These are phyloP conservation scores for Portevinia maculata DNA, from an alignment of 2,888 invertebrate genomes.

Conservation along the genomic window DNA sequence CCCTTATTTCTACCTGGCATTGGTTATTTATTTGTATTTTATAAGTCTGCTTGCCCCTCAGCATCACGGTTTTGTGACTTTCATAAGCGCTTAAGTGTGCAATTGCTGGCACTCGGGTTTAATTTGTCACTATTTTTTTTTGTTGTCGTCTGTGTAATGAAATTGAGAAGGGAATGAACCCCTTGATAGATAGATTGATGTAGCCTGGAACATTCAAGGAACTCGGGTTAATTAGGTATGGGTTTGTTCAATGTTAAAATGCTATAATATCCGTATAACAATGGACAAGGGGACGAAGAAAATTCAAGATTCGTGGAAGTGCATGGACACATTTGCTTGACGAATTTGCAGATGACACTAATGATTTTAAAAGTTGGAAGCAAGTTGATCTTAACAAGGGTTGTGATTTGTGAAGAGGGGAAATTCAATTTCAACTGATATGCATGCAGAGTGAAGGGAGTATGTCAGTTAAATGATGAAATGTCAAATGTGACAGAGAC, in stretches of 20 bases:
- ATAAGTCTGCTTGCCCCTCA: neutral
- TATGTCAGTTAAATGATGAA: neutral
- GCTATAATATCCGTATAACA: slow-evolving; percentile 37
- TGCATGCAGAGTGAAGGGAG: neutral
- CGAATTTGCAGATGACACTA: slow-evolving; percentile 42
- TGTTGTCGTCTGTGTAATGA: neutral
- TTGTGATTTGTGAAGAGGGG: too few relatives aligned
- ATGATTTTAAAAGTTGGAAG: slow-evolving; percentile 24
- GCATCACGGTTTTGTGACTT: slow-evolving; percentile 16
- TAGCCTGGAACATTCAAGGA: slow-evolving; percentile 30
- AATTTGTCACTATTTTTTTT: slow-evolving; percentile 56
- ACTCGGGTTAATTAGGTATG: slow-evolving; percentile 55
- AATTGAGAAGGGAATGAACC: slow-evolving; percentile 14
- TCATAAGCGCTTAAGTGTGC: slow-evolving; percentile 56
- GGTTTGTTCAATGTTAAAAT: slow-evolving; percentile 39
- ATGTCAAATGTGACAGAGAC: neutral
- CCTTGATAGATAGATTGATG: slow-evolving; percentile 18
- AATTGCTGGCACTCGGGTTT: slow-evolving; percentile 58
- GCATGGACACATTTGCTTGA: slow-evolving; percentile 12
- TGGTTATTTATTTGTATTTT: slow-evolving; percentile 50
- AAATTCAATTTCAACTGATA: too few relatives aligned
- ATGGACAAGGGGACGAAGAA: neutral
- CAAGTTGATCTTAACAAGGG: neutral
- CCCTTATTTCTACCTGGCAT: slow-evolving; percentile 57
- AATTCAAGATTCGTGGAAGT: slow-evolving; percentile 30